These are phyloP conservation scores for Chionodraco myersi DNA, from an alignment of 2,113 vertebrate species.

Conservation along the genomic window DNA sequence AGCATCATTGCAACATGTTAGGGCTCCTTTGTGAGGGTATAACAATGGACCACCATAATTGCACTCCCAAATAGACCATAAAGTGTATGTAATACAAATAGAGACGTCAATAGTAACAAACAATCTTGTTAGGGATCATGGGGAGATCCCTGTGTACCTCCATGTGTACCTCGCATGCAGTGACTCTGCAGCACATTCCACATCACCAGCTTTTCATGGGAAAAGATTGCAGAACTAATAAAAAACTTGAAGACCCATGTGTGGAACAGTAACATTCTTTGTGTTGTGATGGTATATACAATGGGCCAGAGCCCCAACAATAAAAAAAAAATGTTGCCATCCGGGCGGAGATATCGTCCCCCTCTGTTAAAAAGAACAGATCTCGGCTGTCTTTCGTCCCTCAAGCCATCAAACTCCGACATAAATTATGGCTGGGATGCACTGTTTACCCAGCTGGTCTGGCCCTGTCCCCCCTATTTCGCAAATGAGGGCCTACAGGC, in stretches of 20 bases:
- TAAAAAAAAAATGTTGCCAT: no score
- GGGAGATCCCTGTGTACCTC: neutral
- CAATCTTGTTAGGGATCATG: neutral
- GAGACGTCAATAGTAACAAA: neutral
- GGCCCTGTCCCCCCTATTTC: no score
- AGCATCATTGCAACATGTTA: neutral
- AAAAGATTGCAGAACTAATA: constrained; percentile 1
- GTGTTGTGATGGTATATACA: neutral
- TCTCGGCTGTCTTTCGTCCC: no score
- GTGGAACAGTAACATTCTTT: neutral
- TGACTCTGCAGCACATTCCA: constrained; percentile 6
- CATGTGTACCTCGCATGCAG: neutral
- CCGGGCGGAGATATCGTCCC: no score
- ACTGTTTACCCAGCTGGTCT: no score
- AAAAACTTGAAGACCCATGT: neutral
- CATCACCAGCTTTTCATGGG: constrained; percentile 22
- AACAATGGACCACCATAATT: constrained; percentile 2
- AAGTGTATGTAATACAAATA: neutral
- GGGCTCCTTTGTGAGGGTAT: neutral
- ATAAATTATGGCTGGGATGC: no score
- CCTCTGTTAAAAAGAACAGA: no score
- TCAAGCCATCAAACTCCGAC: no score
- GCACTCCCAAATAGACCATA: neutral
- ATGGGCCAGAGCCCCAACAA: neutral
- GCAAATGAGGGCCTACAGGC: no score